Evolutionary conservation across 1,140 invertebrate genomes (phyloP).

Genomic region (Pachyrhynchus sulphureomaculatus): DNA sequence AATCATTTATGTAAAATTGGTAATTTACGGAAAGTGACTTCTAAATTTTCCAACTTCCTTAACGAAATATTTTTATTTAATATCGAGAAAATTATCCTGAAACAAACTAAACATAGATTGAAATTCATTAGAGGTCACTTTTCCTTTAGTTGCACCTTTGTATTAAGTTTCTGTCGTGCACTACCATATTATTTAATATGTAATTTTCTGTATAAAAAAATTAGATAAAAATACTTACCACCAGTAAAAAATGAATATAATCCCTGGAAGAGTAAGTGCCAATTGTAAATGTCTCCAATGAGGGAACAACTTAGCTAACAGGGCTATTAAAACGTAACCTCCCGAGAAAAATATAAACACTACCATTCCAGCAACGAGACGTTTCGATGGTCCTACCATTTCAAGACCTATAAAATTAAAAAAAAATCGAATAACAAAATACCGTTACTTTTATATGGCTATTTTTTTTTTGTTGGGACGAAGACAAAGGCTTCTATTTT

Average conservation of each 20-base stretch:
- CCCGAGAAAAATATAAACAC: constrained; percentile 76
- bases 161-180: not conserved
- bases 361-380: constrained; percentile 72
- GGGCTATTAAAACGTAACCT: constrained; percentile 71
- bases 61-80: too few relatives aligned
- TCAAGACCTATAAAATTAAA: constrained; percentile 65
- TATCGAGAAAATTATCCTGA: too few relatives aligned
- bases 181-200: not conserved
- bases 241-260: constrained; percentile 73
- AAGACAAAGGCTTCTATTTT: too few relatives aligned
- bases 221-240: constrained; percentile 60
- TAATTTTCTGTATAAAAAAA: not conserved
- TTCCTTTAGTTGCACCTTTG: too few relatives aligned
- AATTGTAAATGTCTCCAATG: constrained; percentile 77
- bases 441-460: too few relatives aligned
- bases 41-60: too few relatives aligned
- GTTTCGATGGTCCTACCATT: constrained; percentile 75
- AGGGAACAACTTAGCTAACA: constrained; percentile 68
- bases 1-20: too few relatives aligned
- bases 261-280: constrained; percentile 67
- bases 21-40: too few relatives aligned
- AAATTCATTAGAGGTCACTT: too few relatives aligned
- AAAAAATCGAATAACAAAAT: not conserved
- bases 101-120: too few relatives aligned
- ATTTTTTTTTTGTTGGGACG: too few relatives aligned